A percentile compares a stretch with the other conserved stretches of the same genome.
Evolutionary conservation across 2,113 vertebrate species (phyloP).

Genomic region (Hemiprocne comata): DNA sequence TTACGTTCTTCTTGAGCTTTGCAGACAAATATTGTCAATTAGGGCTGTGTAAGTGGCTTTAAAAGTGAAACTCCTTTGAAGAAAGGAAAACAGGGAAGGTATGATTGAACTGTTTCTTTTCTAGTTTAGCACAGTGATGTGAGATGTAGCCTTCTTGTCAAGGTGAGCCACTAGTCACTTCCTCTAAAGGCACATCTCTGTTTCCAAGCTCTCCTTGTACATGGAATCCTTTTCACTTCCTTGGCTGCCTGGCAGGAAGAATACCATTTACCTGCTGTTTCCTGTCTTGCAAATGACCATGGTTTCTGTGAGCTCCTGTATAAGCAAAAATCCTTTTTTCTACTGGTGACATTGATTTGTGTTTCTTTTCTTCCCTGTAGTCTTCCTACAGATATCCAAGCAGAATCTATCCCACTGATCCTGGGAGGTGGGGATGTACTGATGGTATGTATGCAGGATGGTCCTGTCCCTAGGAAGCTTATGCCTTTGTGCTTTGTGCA

Average conservation of each 20-base stretch:
- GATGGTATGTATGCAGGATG: constrained; percentile 85
- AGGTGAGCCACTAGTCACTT: background rate
- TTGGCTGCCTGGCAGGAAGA: background rate
- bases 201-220: background rate
- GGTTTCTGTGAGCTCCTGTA: background rate
- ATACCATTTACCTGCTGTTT: background rate
- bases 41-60: background rate
- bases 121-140: background rate
- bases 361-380: constrained; percentile 65
- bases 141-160: background rate
- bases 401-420: constrained; percentile 94
- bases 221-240: background rate
- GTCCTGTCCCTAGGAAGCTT: background rate
- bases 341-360: background rate
- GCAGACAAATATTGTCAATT: background rate
- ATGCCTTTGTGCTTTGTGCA: background rate
- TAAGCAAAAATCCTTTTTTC: background rate
- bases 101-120: background rate
- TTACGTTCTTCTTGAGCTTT: background rate
- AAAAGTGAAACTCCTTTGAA: background rate
- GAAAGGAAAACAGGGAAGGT: background rate
- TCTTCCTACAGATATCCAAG: constrained; percentile 97
- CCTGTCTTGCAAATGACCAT: accelerated
- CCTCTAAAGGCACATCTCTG: background rate
- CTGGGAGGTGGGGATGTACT: constrained; percentile 97